Percentiles rank a stretch among this genome's conserved stretches.
phyloP scores from a whole-genome alignment of 2,797 vertebrate species.

The Poecilia gillii region DNA sequence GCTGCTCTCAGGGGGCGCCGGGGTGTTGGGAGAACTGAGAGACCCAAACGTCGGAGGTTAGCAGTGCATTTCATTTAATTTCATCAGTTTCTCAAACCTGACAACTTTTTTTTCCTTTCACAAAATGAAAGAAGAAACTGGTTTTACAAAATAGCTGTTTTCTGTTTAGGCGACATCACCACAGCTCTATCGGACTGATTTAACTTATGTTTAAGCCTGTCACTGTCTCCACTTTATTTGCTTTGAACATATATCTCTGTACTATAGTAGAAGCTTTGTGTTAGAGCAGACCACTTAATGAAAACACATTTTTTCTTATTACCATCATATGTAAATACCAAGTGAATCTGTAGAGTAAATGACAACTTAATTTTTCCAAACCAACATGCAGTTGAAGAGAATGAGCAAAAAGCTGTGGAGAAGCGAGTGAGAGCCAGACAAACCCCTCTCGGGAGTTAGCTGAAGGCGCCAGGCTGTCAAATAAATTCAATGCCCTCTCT shows the following conservation, averaged over 20 bases:
- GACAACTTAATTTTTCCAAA: slow-evolving; percentile 9
- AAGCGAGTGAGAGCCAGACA: slow-evolving; percentile 39
- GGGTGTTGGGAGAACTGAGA: slow-evolving; percentile 13
- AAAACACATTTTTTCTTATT: background rate
- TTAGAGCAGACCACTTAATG: background rate
- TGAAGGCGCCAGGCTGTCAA: slow-evolving; percentile 39
- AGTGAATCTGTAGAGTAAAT: slow-evolving; percentile 9
- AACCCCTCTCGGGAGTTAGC: slow-evolving; percentile 56
- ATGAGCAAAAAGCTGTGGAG: slow-evolving; percentile 10
- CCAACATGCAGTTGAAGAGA: slow-evolving; percentile 8
- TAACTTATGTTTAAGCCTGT: slow-evolving; percentile 6
- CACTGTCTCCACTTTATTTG: background rate
- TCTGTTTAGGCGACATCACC: slow-evolving; percentile 1
- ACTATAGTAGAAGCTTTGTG: background rate
- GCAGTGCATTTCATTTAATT: slow-evolving; percentile 46
- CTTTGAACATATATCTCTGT: background rate
- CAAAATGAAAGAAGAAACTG: slow-evolving; percentile 3
- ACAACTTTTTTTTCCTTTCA: background rate
- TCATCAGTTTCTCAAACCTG: slow-evolving; percentile 39
- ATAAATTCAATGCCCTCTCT: slow-evolving; percentile 40
- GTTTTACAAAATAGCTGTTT: slow-evolving; percentile 8
- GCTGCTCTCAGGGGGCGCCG: slow-evolving; percentile 18
- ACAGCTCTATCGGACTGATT: slow-evolving; percentile 17
- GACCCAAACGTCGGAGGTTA: slow-evolving; percentile 20
- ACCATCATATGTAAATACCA: slow-evolving; percentile 18